Percentiles rank a stretch among this genome's conserved stretches.
These are phyloP conservation scores for Cyphomyrmex costatus DNA, from an alignment of 1,140 invertebrate species.

Conservation along the genomic window DNA sequence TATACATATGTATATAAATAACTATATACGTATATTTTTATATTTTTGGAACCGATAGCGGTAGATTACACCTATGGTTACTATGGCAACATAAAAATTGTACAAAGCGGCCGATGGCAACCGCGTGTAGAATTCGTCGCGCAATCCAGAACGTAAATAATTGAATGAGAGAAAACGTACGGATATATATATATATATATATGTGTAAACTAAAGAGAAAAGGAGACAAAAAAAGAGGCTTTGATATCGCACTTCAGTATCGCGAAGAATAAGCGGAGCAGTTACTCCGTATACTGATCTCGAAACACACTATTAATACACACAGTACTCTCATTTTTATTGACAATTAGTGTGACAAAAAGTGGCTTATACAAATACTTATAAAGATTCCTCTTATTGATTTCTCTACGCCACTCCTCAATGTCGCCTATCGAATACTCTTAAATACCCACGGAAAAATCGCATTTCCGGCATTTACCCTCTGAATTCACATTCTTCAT, in stretches of 20 bases:
- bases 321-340: slow-evolving; percentile 79
- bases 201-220: slow-evolving; percentile 55
- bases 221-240: slow-evolving; percentile 28
- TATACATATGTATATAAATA: slow-evolving; percentile 60
- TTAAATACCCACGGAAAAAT: not conserved
- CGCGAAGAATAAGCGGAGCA: not conserved
- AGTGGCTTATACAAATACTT: slow-evolving; percentile 79
- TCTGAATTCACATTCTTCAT: not conserved
- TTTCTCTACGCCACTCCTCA: slow-evolving; percentile 26
- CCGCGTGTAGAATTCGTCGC: slow-evolving; percentile 37
- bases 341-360: slow-evolving; percentile 82
- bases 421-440: not conserved
- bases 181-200: no score
- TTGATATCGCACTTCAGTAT: slow-evolving; percentile 19
- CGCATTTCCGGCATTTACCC: slow-evolving; percentile 2
- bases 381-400: slow-evolving; percentile 68
- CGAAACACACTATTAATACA: slow-evolving; percentile 66
- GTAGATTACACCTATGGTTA: slow-evolving; percentile 78
- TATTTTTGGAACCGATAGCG: slow-evolving; percentile 34
- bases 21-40: slow-evolving; percentile 35
- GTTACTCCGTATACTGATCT: slow-evolving; percentile 1
- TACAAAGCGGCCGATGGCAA: slow-evolving; percentile 69
- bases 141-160: slow-evolving; percentile 65
- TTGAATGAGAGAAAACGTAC: slow-evolving; percentile 72
- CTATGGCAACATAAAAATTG: slow-evolving; percentile 84